Percentiles rank a stretch among this genome's conserved stretches.
Evolutionary conservation across 2,797 vertebrate species (phyloP).

Genomic region (Fringilla coelebs): DNA sequence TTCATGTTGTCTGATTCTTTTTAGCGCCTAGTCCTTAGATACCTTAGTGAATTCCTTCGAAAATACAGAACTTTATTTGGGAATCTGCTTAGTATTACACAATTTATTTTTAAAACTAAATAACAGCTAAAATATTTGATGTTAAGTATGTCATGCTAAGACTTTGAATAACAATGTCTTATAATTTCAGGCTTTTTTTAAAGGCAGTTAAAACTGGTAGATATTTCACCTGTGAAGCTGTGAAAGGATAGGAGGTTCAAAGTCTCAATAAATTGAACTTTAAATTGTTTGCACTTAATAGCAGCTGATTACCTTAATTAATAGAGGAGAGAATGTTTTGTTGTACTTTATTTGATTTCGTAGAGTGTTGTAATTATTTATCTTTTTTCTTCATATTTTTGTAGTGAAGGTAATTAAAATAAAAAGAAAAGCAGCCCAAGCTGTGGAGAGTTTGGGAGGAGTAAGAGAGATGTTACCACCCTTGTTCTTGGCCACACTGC

Average conservation of each 20-base stretch:
- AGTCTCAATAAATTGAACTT: slow-evolving; percentile 38
- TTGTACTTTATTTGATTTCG: neutral
- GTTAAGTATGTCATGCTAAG: neutral
- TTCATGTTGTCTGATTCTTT: neutral
- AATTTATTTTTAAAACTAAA: neutral
- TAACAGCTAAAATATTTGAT: neutral
- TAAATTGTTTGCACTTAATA: slow-evolving; percentile 26
- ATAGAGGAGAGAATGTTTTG: neutral
- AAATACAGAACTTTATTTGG: neutral
- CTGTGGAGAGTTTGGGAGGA: neutral
- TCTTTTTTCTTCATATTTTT: neutral
- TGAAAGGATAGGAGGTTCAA: slow-evolving; percentile 1
- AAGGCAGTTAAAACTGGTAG: neutral
- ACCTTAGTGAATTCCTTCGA: neutral
- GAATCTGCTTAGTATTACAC: neutral
- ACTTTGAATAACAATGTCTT: neutral
- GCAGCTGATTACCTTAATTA: slow-evolving; percentile 8
- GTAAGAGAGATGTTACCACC: neutral
- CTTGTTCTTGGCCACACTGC: neutral
- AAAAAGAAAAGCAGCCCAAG: neutral
- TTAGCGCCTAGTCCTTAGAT: neutral
- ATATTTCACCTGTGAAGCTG: neutral
- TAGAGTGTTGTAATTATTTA: neutral
- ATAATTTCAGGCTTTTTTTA: neutral
- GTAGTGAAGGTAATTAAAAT: neutral